These are phyloP conservation scores for Haliclystus octoradiatus DNA, from an alignment of 30 jellyfish, hydroid and myxozoan genomes.

Conservation along the genomic window DNA sequence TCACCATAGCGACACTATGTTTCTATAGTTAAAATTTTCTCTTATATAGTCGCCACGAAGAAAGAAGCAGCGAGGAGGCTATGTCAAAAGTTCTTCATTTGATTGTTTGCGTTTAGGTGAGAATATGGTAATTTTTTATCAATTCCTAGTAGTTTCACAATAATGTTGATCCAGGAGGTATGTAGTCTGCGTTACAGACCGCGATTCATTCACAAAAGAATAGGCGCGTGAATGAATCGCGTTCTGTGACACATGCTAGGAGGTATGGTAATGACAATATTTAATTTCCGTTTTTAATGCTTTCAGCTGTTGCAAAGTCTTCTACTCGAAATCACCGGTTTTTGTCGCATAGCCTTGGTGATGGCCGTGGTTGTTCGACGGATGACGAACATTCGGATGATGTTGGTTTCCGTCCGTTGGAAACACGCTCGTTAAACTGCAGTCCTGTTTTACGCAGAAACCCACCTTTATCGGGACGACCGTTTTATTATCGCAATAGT, in stretches of 20 bases:
- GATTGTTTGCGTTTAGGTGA: neutral
- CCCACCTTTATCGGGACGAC: neutral
- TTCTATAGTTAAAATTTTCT: neutral
- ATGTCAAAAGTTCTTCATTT: neutral
- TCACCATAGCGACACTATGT: neutral
- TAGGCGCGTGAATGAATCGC: no score
- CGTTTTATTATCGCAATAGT: neutral
- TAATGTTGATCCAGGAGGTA: no score
- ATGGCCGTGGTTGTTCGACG: neutral
- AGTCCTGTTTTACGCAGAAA: neutral
- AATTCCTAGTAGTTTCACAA: no score
- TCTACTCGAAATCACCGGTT: neutral
- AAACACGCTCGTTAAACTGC: neutral
- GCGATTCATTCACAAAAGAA: no score
- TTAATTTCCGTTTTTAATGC: no score
- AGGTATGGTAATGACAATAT: no score
- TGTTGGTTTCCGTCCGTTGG: neutral
- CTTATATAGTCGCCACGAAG: neutral
- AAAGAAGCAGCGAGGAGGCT: neutral
- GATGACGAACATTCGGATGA: neutral
- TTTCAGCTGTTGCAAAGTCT: no score
- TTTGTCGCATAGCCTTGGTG: neutral
- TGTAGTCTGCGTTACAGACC: no score
- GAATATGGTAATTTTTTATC: no score
- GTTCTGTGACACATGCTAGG: no score